Evolutionary conservation across 2,113 vertebrate species (phyloP).

Genomic region (Hymenochirus boettgeri): DNA sequence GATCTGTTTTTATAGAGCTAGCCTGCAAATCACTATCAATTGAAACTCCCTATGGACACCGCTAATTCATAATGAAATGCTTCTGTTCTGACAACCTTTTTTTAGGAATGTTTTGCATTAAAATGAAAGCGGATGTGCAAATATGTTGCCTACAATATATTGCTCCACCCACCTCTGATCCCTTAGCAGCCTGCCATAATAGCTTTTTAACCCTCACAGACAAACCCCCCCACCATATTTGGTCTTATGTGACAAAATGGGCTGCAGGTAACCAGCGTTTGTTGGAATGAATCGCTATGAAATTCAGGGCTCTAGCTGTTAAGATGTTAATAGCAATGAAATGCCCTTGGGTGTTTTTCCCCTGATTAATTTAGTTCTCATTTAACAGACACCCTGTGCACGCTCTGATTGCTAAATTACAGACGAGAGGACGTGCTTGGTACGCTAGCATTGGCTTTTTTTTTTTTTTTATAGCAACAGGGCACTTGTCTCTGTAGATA

Average conservation of each 20-base stretch:
- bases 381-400: constrained; percentile 20
- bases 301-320: background rate
- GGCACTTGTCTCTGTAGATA: constrained; percentile 32
- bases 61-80: background rate
- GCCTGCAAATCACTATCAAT: background rate
- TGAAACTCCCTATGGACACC: background rate
- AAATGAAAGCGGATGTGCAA: background rate
- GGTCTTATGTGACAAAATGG: no score
- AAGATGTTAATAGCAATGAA: constrained; percentile 2
- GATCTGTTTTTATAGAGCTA: no score
- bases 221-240: no score
- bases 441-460: constrained; percentile 10
- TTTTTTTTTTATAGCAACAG: constrained; percentile 36
- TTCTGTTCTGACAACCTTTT: background rate
- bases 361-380: constrained; percentile 17
- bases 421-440: constrained; percentile 30
- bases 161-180: background rate
- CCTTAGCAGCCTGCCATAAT: constrained; percentile 1
- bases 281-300: background rate
- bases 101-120: background rate
- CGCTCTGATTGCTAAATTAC: constrained; percentile 39
- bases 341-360: constrained; percentile 19
- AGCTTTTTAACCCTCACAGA: no score
- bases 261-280: background rate
- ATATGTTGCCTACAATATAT: background rate